Evolutionary conservation across 2,113 vertebrate species (phyloP).

Genomic region (Gallinago jamesoni): DNA sequence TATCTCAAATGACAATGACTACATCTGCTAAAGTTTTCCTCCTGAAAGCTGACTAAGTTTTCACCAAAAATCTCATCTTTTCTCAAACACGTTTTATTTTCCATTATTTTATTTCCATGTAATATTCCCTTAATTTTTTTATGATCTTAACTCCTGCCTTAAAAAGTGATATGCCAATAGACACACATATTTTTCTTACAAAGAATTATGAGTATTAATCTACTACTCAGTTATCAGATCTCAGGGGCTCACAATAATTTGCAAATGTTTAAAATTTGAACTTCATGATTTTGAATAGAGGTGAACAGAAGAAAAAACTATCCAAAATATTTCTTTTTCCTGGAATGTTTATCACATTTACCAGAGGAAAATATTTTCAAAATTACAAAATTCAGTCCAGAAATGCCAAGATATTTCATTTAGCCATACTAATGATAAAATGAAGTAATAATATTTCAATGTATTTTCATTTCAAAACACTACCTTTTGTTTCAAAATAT

Average conservation of each 20-base stretch:
- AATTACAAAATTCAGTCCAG: neutral
- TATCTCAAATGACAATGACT: neutral
- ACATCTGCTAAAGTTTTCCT: neutral
- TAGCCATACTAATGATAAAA: neutral
- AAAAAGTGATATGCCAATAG: neutral
- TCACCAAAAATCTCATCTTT: neutral
- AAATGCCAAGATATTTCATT: conserved; percentile 6
- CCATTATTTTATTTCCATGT: neutral
- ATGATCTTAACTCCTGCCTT: neutral
- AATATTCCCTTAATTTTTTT: neutral
- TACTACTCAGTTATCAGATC: neutral
- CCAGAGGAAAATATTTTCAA: conserved; percentile 10
- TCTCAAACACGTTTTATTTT: neutral
- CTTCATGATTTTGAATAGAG: neutral
- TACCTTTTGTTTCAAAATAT: conserved; percentile 24
- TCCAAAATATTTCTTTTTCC: neutral
- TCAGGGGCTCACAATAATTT: neutral
- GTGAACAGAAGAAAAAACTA: neutral
- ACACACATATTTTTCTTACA: neutral
- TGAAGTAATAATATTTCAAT: neutral
- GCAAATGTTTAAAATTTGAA: neutral
- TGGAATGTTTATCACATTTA: neutral
- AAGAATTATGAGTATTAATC: neutral
- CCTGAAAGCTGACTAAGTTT: neutral
- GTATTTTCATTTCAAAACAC: conserved; percentile 42